A percentile compares a stretch with the other conserved stretches of the same genome.
phyloP scores from a whole-genome alignment of 2,797 vertebrate genomes.

The Platalea minor region DNA sequence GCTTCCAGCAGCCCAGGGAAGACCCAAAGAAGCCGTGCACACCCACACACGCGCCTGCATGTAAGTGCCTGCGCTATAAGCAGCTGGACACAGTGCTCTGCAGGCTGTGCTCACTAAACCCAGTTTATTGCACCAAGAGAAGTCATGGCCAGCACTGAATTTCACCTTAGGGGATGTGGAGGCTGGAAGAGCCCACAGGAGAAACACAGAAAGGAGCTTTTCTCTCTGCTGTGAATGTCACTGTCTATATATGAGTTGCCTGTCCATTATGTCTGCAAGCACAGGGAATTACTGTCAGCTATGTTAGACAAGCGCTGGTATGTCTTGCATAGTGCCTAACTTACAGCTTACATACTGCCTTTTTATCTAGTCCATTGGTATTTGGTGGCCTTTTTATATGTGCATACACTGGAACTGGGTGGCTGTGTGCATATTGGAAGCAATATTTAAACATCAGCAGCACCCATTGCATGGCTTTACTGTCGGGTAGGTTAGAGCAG shows the following conservation, averaged over 20 bases:
- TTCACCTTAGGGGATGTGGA: not conserved
- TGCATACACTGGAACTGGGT: not conserved
- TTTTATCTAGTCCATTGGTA: rapidly evolving
- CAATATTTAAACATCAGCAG: not conserved
- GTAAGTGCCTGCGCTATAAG: not conserved
- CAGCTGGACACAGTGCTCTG: not conserved
- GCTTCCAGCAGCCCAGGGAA: not conserved
- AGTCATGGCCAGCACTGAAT: rapidly evolving
- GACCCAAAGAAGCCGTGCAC: rapidly evolving
- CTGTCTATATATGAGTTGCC: not conserved
- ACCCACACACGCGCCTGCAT: not conserved
- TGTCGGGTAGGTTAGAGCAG: too few species aligned
- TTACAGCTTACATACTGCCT: not conserved
- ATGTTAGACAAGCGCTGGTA: not conserved
- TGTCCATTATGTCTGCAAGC: not conserved
- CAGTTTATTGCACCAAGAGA: not conserved
- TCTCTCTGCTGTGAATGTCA: not conserved
- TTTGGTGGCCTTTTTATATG: not conserved
- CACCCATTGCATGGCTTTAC: rapidly evolving
- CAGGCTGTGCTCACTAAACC: not conserved
- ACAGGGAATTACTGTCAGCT: not conserved
- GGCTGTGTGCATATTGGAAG: not conserved
- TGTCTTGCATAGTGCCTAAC: not conserved
- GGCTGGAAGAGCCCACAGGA: not conserved
- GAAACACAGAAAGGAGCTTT: not conserved